Conservation (phyloP, 2,113 vertebrate species). For the Ceyx margarethae region DNA sequence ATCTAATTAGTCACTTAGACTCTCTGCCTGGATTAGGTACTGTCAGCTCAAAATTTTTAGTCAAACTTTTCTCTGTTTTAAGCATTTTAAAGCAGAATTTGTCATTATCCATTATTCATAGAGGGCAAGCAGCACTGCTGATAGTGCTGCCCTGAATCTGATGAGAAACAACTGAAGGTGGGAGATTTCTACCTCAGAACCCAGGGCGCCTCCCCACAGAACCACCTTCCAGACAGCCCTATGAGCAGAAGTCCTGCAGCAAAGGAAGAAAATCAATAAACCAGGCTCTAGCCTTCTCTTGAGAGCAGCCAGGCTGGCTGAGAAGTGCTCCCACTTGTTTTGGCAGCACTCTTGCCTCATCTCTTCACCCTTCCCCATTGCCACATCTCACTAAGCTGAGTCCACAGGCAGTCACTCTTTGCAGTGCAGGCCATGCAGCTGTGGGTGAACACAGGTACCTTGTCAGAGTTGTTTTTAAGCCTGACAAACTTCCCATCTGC, state of each 20-base stretch:
- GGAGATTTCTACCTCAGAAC: neutral
- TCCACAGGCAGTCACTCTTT: neutral
- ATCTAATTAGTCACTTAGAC: neutral
- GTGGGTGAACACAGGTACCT: slow-evolving; percentile 50
- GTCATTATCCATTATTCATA: neutral
- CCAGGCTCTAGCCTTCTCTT: neutral
- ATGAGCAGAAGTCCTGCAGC: neutral
- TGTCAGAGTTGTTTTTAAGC: slow-evolving; percentile 79
- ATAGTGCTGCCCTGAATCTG: neutral
- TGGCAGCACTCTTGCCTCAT: neutral
- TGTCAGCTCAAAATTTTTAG: neutral
- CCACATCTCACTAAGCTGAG: neutral
- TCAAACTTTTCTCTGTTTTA: neutral
- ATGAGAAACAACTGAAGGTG: neutral
- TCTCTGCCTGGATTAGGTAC: neutral
- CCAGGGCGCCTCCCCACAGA: neutral
- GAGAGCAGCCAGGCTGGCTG: neutral
- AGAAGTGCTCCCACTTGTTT: neutral
- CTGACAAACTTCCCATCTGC: slow-evolving; percentile 78
- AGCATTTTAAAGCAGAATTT: neutral
- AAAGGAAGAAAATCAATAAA: too few relatives aligned
- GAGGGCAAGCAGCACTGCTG: neutral
- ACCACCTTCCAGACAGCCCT: neutral
- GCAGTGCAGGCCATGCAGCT: neutral
- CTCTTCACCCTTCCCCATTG: neutral